Percentiles rank a stretch among this genome's conserved stretches.
Conservation (phyloP, 2,888 invertebrate genomes). For the Quadroppia sp. region DNA sequence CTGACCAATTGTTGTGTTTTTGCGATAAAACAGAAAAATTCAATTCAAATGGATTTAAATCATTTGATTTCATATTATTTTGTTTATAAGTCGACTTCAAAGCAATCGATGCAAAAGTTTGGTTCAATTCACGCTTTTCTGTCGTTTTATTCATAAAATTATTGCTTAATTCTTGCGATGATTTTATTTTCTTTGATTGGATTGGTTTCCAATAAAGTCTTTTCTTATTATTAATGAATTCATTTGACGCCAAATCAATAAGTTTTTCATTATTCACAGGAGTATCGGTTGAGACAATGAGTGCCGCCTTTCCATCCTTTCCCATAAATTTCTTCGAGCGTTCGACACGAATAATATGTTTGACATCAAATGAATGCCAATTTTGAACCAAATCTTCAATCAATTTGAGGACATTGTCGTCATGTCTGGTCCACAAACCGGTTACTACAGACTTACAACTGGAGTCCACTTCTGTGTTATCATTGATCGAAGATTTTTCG, state of each 20-base stretch:
- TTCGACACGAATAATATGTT: conserved; percentile 12
- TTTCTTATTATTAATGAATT: not conserved
- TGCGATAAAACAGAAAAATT: no score
- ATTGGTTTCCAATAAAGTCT: not conserved
- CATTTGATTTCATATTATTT: not conserved
- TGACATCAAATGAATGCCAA: not conserved
- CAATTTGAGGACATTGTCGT: not conserved
- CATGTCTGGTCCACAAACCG: not conserved
- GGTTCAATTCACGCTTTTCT: not conserved
- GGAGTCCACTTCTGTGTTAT: not conserved
- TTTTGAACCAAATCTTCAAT: not conserved
- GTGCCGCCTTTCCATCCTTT: not conserved
- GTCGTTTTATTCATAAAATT: not conserved
- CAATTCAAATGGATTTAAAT: no score
- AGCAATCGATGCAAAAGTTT: not conserved
- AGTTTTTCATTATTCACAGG: not conserved
- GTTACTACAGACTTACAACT: not conserved
- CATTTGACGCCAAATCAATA: not conserved
- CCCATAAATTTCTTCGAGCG: not conserved
- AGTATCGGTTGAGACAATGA: not conserved
- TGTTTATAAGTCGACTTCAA: not conserved
- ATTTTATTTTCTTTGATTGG: not conserved
- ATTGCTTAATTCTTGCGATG: not conserved
- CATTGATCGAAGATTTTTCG: not conserved
- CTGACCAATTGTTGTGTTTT: no score